These are phyloP conservation scores for Papilio protenor DNA, from an alignment of 2,888 invertebrate genomes.

Conservation along the genomic window DNA sequence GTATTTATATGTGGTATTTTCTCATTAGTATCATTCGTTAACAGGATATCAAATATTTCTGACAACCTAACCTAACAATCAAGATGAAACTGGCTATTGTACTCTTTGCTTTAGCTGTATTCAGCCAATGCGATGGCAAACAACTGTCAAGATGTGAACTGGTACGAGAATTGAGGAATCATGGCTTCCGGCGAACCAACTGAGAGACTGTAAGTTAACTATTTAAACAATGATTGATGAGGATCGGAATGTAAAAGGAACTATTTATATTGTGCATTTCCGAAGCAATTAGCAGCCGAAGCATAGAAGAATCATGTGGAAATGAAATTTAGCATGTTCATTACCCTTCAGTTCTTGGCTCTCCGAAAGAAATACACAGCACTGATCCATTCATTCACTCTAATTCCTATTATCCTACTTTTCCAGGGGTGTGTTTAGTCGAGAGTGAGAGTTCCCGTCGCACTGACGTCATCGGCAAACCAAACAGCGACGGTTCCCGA, in stretches of 20 bases:
- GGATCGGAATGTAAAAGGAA: too few relatives aligned
- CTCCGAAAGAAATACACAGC: too few relatives aligned
- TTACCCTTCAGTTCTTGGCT: too few relatives aligned
- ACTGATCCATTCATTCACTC: too few relatives aligned
- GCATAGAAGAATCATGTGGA: too few relatives aligned
- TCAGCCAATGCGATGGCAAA: slow-evolving; percentile 21
- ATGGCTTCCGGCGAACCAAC: slow-evolving; percentile 59
- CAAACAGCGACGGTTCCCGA: slow-evolving; percentile 76
- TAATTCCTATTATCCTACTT: neutral
- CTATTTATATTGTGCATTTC: too few relatives aligned
- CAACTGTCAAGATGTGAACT: slow-evolving; percentile 55
- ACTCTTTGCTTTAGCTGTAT: slow-evolving; percentile 6
- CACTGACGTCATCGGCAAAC: slow-evolving; percentile 66
- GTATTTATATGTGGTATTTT: neutral
- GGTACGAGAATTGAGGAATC: slow-evolving; percentile 56
- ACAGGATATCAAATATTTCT: neutral
- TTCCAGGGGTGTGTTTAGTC: slow-evolving; percentile 76
- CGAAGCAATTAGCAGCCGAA: too few relatives aligned
- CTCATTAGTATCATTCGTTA: neutral
- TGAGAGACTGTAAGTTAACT: slow-evolving; percentile 63
- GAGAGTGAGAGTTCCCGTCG: slow-evolving; percentile 73
- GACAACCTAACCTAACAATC: neutral
- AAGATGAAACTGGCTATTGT: slow-evolving; percentile 24
- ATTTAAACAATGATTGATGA: neutral
- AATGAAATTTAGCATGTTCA: too few relatives aligned